These are phyloP conservation scores for Glyptemys insculpta DNA, from an alignment of 2,797 vertebrate genomes.

Conservation along the genomic window DNA sequence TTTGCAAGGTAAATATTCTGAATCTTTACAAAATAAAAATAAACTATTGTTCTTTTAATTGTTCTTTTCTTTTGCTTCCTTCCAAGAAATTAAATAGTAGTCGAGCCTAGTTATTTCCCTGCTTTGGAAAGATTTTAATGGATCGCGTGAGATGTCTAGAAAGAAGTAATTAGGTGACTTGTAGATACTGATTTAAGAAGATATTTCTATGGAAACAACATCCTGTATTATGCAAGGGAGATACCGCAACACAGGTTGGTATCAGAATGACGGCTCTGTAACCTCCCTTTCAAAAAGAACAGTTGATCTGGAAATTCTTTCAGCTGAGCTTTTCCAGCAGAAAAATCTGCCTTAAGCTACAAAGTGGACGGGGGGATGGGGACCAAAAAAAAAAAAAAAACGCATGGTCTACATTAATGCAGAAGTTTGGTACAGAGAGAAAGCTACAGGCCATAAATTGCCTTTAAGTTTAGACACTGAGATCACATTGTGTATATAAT, in stretches of 20 bases:
- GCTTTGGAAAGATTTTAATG: slow-evolving; percentile 17
- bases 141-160: not conserved
- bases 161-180: slow-evolving; percentile 22
- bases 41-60: slow-evolving; percentile 25
- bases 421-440: slow-evolving; percentile 12
- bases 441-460: not conserved
- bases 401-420: not conserved
- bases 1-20: not conserved
- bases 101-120: not conserved
- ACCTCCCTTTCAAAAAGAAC: slow-evolving; percentile 31
- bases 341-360: slow-evolving; percentile 9
- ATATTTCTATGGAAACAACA: slow-evolving; percentile 66
- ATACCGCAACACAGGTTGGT: not conserved
- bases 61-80: slow-evolving; percentile 32
- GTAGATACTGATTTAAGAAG: slow-evolving; percentile 34
- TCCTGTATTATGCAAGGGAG: slow-evolving; percentile 47
- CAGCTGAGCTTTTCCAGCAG: slow-evolving; percentile 30
- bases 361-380: not conserved
- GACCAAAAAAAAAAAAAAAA: not conserved
- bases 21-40: slow-evolving; percentile 32
- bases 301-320: slow-evolving; percentile 33
- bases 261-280: slow-evolving; percentile 48
- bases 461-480: slow-evolving; percentile 12
- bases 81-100: not conserved
- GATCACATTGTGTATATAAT: not conserved